Evolutionary conservation across 53 echinoderm and acorn worm species (phyloP), one percentile per base, ranked within the genome.

Genomic region (Apostichopus leukothele): DNA sequence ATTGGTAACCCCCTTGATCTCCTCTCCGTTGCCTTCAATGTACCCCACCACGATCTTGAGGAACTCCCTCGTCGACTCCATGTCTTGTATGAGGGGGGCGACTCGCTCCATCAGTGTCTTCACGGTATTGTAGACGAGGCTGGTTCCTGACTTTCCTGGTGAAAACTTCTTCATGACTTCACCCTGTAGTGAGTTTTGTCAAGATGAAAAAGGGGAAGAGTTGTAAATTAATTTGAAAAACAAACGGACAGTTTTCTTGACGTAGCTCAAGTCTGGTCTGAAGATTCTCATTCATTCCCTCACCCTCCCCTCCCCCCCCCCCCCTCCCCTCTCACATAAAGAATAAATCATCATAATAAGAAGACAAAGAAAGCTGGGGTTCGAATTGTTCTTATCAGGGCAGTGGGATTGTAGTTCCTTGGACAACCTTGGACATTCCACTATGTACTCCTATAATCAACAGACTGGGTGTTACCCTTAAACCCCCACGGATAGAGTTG

Each of bases 101-200:
- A 94, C 90, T 26, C 99, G 80, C 83, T 99, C 99, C 93, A 99
- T 93, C 85, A 99, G 80, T 0, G 96, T 99, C 90, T 94, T 94
- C 78, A 96, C 84, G 59, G 94, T 94, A 74, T 99, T 96, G 78
- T 93, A 99, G 16, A 93, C 22, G 0, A 94, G 92, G n/a, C 77
- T 81, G 5, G 90, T 83, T 10, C 52, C 50, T 57, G 92, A 83
- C 79, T 91, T 88, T 14, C 94, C 91, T 16, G 91, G 90, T 76
- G 94, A 94, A 92, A 99, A 94, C 71, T 93, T 94, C 94, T 95
- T 99, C 96, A 99, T 92, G 10, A 99, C 92, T 83, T 99, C 95
- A 68, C 92, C 93, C 99, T 99, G 74, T n/a, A 9, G 25, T 18
- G 52, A 80, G 53, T 14, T 53, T 57, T 57, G 57, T 57, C 10